phyloP scores from a whole-genome alignment of 2,113 vertebrate species.

The Seriola dumerili region DNA sequence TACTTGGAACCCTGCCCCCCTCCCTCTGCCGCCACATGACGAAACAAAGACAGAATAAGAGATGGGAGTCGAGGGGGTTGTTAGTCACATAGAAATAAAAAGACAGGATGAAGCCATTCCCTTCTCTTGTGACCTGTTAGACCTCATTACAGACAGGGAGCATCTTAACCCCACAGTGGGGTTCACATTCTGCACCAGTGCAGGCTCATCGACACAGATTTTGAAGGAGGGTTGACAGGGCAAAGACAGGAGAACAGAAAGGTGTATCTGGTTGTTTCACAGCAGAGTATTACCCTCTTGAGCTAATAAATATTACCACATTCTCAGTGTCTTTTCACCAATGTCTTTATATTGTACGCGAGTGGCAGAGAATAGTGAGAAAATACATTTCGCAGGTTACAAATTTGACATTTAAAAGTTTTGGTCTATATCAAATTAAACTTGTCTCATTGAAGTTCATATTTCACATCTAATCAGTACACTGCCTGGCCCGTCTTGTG shows the following conservation, averaged over 20 bases:
- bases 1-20: conserved; percentile 26
- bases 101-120: conserved; percentile 64
- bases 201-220: conserved; percentile 20
- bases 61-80: conserved; percentile 65
- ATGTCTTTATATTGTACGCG: not conserved
- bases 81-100: conserved; percentile 70
- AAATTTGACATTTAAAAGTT: not conserved
- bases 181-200: conserved; percentile 52
- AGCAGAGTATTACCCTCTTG: not conserved
- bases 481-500: not conserved
- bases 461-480: not conserved
- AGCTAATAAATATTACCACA: not conserved
- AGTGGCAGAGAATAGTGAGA: not conserved
- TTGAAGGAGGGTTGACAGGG: not conserved
- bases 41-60: conserved; percentile 26
- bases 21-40: conserved; percentile 37
- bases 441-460: conserved; percentile 3
- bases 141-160: conserved; percentile 62
- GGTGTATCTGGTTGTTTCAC: not conserved
- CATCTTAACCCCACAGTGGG: conserved; percentile 48
- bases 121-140: conserved; percentile 70
- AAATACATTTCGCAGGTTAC: not conserved
- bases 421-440: not conserved
- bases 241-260: conserved; percentile 2
- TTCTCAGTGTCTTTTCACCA: not conserved